Base-by-base conservation (phyloP, 2,113 vertebrate genomes). In the Burhinus oedicnemus region DNA sequence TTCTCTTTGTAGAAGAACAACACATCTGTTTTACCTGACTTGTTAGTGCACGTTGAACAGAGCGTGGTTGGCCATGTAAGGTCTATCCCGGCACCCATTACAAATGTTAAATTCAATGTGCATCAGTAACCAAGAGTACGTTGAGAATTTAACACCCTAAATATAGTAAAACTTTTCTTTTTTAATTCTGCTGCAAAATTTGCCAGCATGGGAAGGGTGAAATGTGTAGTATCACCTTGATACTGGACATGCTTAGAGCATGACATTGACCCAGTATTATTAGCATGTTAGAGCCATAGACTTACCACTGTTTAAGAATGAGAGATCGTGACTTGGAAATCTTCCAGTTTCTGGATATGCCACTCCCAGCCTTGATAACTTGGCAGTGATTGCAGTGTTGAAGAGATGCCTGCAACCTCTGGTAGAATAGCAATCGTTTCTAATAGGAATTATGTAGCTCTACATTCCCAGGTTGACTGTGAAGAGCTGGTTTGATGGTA, bases 331-430 rank as follows among this genome's bases (percentile, higher is more conserved):
- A 55, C 68, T 78, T 90, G 94, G 96, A 89, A 95, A 62, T 75
- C 85, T 95, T 89, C 88, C 93, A 65, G 49, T 23, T 94, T 69
- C 45, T 81, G 52, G 38, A 6, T 79, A 19, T n/a, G 72, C 82
- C 85, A 49, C 86, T 95, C 86, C 91, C 82, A 74, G 82, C 82
- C 45, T 40, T 45, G 78, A 92, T 90, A 84, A 62, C 44, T 92
- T 95, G 93, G 89, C 82, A 84, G 82, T 14, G 60, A 27, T 36
- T 77, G 72, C 74, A 29, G 85, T 80, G 88, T 62, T 95, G 82
- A 89, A 93, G 95, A 87, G 42, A 60, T 64, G 62, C 36, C 15
- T 72, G 58, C 45, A 87, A 84, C 42, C 61, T 58, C 77, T 83
- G 85, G 62, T 58, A 71, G 68, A 80, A 34, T 1, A 80, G 86